phyloP scores from a whole-genome alignment of 2,113 vertebrate species.

The Globicephala melas region DNA sequence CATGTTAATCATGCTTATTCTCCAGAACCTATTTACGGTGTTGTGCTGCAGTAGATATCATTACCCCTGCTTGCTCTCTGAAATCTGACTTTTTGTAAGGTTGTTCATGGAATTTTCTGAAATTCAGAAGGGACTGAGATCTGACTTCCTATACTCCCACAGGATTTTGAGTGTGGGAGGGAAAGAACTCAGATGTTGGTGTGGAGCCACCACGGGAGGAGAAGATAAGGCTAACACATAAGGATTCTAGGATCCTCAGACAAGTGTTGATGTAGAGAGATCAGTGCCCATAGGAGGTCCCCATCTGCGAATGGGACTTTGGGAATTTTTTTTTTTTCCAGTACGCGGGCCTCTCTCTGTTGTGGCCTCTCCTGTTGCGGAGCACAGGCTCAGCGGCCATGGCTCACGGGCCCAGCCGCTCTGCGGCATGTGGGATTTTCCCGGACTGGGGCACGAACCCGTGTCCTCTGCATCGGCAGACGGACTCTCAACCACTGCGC shows the following conservation, averaged over 20 bases:
- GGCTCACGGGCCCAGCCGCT: too few relatives aligned
- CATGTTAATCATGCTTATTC: constrained; percentile 68
- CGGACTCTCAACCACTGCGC: too few relatives aligned
- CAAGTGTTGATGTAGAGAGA: background rate
- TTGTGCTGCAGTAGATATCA: constrained; percentile 14
- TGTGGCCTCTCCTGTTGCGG: too few relatives aligned
- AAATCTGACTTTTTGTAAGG: background rate
- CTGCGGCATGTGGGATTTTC: too few relatives aligned
- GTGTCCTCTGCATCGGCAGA: too few relatives aligned
- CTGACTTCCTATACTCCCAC: background rate
- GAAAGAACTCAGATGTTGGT: background rate
- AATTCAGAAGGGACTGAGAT: background rate
- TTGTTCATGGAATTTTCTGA: constrained; percentile 42
- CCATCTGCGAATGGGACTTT: background rate
- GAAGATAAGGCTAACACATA: background rate
- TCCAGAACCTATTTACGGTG: constrained; percentile 48
- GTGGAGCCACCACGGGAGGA: accelerated
- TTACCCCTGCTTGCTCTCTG: constrained; percentile 53
- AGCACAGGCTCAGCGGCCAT: too few relatives aligned
- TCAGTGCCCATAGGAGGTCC: too few relatives aligned
- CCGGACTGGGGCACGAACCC: too few relatives aligned
- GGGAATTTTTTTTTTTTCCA: background rate
- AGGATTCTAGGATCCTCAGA: background rate
- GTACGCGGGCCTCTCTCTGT: too few relatives aligned
- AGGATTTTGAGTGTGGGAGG: background rate